Percentiles rank a stretch among this genome's conserved stretches.
Evolutionary conservation across 1,140 invertebrate genomes (phyloP).

Genomic region (Mya arenaria): DNA sequence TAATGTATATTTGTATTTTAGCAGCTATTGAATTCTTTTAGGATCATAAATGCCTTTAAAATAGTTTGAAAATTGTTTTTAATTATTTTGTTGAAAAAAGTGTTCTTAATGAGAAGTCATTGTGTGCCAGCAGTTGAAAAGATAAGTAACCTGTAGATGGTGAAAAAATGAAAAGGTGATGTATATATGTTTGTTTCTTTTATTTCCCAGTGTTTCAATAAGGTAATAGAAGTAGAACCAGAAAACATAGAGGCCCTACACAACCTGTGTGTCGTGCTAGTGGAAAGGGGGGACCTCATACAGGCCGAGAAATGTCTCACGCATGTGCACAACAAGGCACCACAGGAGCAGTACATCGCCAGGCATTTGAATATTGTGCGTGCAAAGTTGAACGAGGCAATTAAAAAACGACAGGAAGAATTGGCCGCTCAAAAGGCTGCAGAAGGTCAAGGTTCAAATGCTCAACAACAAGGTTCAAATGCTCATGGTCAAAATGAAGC

Average conservation of each 20-base stretch:
- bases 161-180: too few relatives aligned
- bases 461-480: neutral
- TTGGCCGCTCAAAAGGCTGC: constrained; percentile 1
- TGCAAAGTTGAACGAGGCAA: constrained; percentile 82
- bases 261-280: constrained; percentile 97
- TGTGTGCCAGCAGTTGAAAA: too few relatives aligned
- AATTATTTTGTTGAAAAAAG: too few relatives aligned
- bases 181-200: neutral
- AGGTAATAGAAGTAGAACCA: constrained; percentile 93
- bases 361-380: constrained; percentile 93
- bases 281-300: constrained; percentile 92
- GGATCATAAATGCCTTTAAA: too few relatives aligned
- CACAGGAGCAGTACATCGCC: constrained; percentile 93
- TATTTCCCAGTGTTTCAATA: constrained; percentile 91
- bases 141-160: too few relatives aligned
- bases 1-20: too few relatives aligned
- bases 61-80: too few relatives aligned
- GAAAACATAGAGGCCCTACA: constrained; percentile 96
- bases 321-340: constrained; percentile 89
- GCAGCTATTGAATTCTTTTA: too few relatives aligned
- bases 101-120: too few relatives aligned
- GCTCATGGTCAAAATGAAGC: neutral
- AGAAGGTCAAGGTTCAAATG: constrained; percentile 9
- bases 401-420: constrained; percentile 28
- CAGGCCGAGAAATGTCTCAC: constrained; percentile 92